Conservation (phyloP, 2,113 vertebrate species). For the Ondatra zibethicus region DNA sequence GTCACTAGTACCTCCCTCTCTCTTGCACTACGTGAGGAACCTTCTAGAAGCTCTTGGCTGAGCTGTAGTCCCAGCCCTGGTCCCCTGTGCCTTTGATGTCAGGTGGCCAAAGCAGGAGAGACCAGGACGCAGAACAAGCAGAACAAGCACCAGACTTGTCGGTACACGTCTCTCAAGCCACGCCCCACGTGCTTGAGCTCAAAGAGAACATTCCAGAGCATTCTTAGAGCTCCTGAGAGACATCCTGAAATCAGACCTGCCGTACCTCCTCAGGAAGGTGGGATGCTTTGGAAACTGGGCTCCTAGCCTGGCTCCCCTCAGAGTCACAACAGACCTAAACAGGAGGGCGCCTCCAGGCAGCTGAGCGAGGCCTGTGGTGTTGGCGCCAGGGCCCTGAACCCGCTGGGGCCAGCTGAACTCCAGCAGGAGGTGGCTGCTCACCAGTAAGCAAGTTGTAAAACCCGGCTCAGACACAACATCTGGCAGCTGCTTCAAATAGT, state of each 20-base stretch:
- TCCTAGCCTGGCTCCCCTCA: rapidly evolving
- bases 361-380: constrained; percentile 36
- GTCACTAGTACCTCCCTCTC: neutral
- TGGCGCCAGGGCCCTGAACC: constrained; percentile 49
- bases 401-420: constrained; percentile 60
- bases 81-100: neutral
- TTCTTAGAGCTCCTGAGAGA: neutral
- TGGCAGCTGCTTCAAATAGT: constrained; percentile 88
- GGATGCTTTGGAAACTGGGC: neutral
- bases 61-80: neutral
- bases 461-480: constrained; percentile 87
- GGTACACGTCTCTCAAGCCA: neutral
- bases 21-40: neutral
- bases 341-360: neutral
- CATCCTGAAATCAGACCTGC: neutral
- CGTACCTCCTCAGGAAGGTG: neutral
- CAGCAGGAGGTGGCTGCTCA: constrained; percentile 72
- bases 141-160: too few species aligned
- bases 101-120: neutral
- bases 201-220: neutral
- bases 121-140: neutral
- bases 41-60: constrained; percentile 16
- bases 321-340: neutral
- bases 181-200: neutral
- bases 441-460: constrained; percentile 84